Evolutionary conservation across 2,888 invertebrate species (phyloP).

Genomic region (Prenolepis imparis): DNA sequence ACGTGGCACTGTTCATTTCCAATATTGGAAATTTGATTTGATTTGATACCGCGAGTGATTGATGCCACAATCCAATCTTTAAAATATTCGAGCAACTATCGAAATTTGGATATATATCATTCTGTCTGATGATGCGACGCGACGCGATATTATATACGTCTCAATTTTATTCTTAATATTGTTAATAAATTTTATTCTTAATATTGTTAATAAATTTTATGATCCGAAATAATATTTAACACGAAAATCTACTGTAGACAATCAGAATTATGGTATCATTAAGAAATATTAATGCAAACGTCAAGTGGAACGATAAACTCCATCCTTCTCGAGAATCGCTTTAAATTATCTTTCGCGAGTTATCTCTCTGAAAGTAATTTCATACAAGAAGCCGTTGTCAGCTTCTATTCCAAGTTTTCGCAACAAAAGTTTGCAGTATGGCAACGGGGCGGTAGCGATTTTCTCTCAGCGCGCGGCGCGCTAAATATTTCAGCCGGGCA

Average conservation of each 20-base stretch:
- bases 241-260: conserved; percentile 12
- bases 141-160: background rate
- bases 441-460: conserved; percentile 50
- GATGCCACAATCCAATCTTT: conserved; percentile 6
- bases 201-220: conserved; percentile 17
- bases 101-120: background rate
- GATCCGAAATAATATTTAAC: background rate
- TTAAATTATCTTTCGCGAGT: conserved; percentile 52
- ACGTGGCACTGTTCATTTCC: background rate
- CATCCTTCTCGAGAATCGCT: conserved; percentile 32
- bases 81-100: background rate
- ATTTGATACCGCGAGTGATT: background rate
- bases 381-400: conserved; percentile 54
- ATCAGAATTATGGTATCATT: conserved; percentile 35
- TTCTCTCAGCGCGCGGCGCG: conserved; percentile 38
- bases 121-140: background rate
- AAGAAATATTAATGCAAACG: conserved; percentile 52
- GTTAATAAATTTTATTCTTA: conserved; percentile 1
- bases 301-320: conserved; percentile 36
- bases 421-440: conserved; percentile 50
- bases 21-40: conserved; percentile 13
- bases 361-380: conserved; percentile 53
- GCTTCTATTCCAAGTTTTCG: conserved; percentile 51
- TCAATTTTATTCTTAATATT: conserved; percentile 15
- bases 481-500: conserved; percentile 57